A percentile compares a stretch with the other conserved stretches of the same genome.
Evolutionary conservation across 2,113 vertebrate species (phyloP).

Genomic region (Ochotona princeps): DNA sequence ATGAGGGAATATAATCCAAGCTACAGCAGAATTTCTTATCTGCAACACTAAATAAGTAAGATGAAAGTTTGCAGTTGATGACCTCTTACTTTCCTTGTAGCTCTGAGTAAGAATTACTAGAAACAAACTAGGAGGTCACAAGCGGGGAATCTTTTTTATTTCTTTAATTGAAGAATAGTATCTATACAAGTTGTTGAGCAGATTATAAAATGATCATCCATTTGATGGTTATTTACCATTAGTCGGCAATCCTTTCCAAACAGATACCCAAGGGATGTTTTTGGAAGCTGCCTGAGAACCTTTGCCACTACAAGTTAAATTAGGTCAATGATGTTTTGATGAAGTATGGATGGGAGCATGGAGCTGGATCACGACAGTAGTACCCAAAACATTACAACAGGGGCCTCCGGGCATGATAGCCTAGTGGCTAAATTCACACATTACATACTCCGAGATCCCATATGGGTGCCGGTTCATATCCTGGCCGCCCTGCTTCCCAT

Average conservation of each 20-base stretch:
- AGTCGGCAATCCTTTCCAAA: neutral
- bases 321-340: slow-evolving; percentile 98
- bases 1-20: neutral
- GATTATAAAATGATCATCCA: neutral
- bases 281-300: slow-evolving; percentile 97
- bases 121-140: neutral
- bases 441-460: too few species aligned
- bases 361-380: slow-evolving; percentile 97
- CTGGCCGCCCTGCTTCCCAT: too few species aligned
- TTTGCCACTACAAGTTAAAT: slow-evolving; percentile 95
- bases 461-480: too few species aligned
- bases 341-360: slow-evolving; percentile 99
- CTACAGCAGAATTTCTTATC: neutral
- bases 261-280: neutral
- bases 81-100: neutral
- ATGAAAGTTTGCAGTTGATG: neutral
- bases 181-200: neutral
- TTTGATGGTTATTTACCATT: neutral
- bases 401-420: too few species aligned
- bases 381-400: slow-evolving; percentile 92
- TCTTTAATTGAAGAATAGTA: neutral
- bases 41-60: neutral
- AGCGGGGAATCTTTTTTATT: neutral
- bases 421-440: too few species aligned
- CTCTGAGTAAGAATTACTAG: neutral